Evolutionary conservation across 2,888 invertebrate genomes (phyloP), one percentile per base, ranked within the genome.

Genomic region (Osmoderma eremita): DNA sequence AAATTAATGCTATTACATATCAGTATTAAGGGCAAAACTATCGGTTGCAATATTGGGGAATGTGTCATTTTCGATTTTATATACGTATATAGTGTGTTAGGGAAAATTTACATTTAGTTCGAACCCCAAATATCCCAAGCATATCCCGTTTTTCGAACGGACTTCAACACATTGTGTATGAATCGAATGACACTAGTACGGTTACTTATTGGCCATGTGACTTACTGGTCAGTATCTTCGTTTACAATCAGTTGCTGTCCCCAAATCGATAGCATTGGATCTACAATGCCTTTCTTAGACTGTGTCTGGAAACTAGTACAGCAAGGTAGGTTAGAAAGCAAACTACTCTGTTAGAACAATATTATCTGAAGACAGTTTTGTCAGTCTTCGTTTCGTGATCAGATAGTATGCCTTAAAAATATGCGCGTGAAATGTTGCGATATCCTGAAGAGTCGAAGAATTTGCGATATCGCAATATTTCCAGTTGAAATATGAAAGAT

Each of bases 221-320:
- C 94, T 93, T 93, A 95, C 95, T 94, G 94, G 88, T 94, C 93
- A 84, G 94, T 94, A 88, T 95, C 95, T 91, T 95, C 95, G 91
- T 94, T 94, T 86, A 95, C 93, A 88, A 95, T 94, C 89, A 95
- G 93, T 90, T 95, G 95, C 88, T 95, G 95, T 87, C 95, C 95
- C 95, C 95, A 95, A 88, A 95, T 95, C 87, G 93, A 94, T 88
- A 95, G 93, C 94, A 95, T 95, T 88, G 95, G 95, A 90, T 95
- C 95, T 91, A 95, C 93, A 90, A 95, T 94, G 90, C 95, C 95
- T 89, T 93, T 93, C 91, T 94, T 94, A 88, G 90, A 89, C 87
- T 90, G 90, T 87, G 90, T 91, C 90, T 91, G 90, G 89, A 91
- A 91, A 88, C 91, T 91, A 80, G 78, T 74, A 78, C 76, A 79